Percentiles rank a stretch among this genome's conserved stretches.
Evolutionary conservation across 2,888 invertebrate species (phyloP).

Genomic region (Cerceris ruficornis): DNA sequence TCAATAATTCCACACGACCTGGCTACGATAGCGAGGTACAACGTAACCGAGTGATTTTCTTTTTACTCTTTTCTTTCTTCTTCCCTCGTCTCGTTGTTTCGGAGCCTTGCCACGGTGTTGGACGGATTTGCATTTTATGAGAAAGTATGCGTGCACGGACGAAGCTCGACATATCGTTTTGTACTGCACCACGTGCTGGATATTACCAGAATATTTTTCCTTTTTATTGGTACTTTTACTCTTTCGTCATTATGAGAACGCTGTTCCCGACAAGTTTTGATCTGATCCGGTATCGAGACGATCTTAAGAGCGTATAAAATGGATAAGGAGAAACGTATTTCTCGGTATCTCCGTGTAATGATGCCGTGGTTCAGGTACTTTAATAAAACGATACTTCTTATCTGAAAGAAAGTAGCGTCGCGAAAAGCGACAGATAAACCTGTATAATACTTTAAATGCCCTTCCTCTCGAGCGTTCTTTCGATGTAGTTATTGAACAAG

Average conservation of each 20-base stretch:
- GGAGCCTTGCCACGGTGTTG: too few species aligned
- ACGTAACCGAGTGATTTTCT: too few species aligned
- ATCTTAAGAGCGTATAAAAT: not conserved
- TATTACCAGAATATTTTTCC: conserved; percentile 18
- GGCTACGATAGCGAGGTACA: too few species aligned
- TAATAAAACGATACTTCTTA: not conserved
- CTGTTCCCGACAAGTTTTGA: not conserved
- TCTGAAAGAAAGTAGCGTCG: not conserved
- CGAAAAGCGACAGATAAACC: not conserved
- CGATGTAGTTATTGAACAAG: too few species aligned
- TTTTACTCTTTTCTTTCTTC: too few species aligned
- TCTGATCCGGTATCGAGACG: not conserved
- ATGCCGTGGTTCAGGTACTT: not conserved
- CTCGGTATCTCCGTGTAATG: not conserved
- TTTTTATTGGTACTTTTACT: not conserved
- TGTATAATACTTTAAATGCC: too few species aligned
- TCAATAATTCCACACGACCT: not conserved
- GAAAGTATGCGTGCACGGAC: conserved; percentile 22
- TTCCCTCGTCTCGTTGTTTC: too few species aligned
- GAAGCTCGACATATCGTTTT: conserved; percentile 5
- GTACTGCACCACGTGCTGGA: conserved; percentile 26
- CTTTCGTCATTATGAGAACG: not conserved
- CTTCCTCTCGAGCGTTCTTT: too few species aligned
- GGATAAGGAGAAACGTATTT: not conserved
- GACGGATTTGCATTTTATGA: conserved; percentile 53